Conservation (phyloP, 2,888 invertebrate genomes). For the Zhengitettix transpicula region DNA sequence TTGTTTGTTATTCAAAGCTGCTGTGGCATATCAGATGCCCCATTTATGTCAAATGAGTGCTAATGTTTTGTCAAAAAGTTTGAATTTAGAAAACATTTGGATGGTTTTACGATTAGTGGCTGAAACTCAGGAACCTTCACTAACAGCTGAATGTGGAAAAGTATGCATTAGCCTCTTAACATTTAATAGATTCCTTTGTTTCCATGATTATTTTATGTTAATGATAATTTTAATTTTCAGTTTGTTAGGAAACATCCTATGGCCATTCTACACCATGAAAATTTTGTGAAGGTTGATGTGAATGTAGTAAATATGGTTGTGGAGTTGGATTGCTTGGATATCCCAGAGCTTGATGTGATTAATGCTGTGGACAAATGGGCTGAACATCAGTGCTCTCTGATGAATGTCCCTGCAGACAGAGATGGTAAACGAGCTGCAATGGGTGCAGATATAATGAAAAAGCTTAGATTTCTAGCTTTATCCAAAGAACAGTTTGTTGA, state of each 20-base stretch:
- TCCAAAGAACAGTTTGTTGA: constrained; percentile 14
- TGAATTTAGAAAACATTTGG: constrained; percentile 3
- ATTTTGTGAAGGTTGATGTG: not conserved
- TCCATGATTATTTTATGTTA: not conserved
- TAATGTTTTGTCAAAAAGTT: not conserved
- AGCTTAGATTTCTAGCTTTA: constrained; percentile 15
- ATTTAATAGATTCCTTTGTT: not conserved
- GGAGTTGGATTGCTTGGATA: constrained; percentile 4
- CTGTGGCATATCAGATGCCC: constrained; percentile 1
- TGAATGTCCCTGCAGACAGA: not conserved
- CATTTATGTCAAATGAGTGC: constrained; percentile 1
- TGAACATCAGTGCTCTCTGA: not conserved
- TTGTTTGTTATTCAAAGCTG: not conserved
- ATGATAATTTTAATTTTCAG: not conserved
- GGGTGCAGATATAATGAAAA: constrained; percentile 2
- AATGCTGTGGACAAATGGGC: constrained; percentile 5
- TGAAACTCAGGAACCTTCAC: constrained; percentile 2
- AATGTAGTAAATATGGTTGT: constrained; percentile 2
- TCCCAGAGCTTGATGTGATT: constrained; percentile 3
- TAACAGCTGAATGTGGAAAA: constrained; percentile 3
- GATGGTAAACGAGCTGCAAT: constrained; percentile 2
- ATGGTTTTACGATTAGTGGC: not conserved
- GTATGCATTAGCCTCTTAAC: not conserved
- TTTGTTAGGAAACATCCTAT: constrained; percentile 3
- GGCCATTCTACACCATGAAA: not conserved